These are phyloP conservation scores for Tragelaphus imberbis DNA, from an alignment of 2,113 vertebrate species.

Conservation along the genomic window DNA sequence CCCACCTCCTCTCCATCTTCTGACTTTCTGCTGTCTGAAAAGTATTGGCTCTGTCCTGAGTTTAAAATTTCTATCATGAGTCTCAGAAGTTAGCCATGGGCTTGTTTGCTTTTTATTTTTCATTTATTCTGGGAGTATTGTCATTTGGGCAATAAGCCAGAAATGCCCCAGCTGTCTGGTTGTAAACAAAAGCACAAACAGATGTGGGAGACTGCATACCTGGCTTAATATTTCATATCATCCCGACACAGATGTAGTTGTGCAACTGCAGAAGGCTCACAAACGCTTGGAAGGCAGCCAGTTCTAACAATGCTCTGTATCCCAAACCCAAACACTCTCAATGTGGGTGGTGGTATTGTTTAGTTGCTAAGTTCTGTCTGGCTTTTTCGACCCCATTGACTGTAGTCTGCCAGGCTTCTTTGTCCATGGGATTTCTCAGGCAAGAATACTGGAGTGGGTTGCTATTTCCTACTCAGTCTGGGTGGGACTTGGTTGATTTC, in stretches of 20 bases:
- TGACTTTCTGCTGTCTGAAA: not conserved
- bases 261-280: fast-evolving
- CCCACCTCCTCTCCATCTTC: not conserved
- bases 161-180: not conserved
- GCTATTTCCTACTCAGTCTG: not conserved
- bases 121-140: not conserved
- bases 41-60: not conserved
- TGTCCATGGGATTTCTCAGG: not conserved
- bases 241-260: not conserved
- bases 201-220: not conserved
- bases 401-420: not conserved
- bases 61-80: not conserved
- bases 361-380: not conserved
- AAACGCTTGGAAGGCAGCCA: not conserved
- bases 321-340: fast-evolving
- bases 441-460: not conserved
- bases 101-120: not conserved
- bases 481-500: not conserved
- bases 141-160: not conserved
- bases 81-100: not conserved
- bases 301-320: fast-evolving
- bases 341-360: not conserved
- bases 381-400: not conserved
- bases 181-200: not conserved
- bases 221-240: too few relatives aligned